Base-by-base conservation (phyloP, 2,888 invertebrate genomes). In the Scrobipalpa costella region DNA sequence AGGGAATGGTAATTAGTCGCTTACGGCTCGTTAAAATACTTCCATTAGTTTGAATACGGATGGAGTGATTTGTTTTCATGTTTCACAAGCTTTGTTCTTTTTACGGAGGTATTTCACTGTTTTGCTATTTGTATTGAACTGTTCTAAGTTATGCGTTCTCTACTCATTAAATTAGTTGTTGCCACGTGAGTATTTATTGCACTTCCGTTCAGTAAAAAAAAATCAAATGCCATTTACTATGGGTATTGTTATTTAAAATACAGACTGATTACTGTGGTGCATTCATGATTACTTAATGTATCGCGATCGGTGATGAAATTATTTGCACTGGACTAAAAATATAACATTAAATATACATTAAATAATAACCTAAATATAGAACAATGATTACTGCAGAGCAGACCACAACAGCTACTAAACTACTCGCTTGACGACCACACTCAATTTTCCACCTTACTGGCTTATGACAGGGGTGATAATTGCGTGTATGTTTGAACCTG, bases 1-100 rank as follows among this genome's bases (percentile, higher is more conserved):
- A 74, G 79, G 82, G 84, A 81, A 78, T 80, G 77, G 86, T 85
- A 87, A 86, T 85, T 84, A 81, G 80, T 74, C 77, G 72, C 75
- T 76, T 72, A 77, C 72, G 80, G 77, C 81, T 90, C 90, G 88
- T 91, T 90, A 91, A 90, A 85, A 90, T 90, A 83, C 75, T 85
- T 83, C 76, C 75, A 84, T 88, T 88, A 80, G 86, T 86, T 75
- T 70, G 71, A 69, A 79, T 85, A 85, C 86, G 82, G 74, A 71
- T 47, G 63, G 68, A 67, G 83, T 88, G 85, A 89, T 90, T 90
- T 88, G 85, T 88, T 83, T 74, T 72, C 80, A 69, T 67, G 69
- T 71, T 77, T 78, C 34, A 33, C 55, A 11, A n/a, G 34, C 55
- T 55, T 79, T 78, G 76, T 80, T 75, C 76, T 77, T 78, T 75